phyloP scores from a whole-genome alignment of 53 echinoderm and acorn worm genomes.

The Holothuria leucospilota region DNA sequence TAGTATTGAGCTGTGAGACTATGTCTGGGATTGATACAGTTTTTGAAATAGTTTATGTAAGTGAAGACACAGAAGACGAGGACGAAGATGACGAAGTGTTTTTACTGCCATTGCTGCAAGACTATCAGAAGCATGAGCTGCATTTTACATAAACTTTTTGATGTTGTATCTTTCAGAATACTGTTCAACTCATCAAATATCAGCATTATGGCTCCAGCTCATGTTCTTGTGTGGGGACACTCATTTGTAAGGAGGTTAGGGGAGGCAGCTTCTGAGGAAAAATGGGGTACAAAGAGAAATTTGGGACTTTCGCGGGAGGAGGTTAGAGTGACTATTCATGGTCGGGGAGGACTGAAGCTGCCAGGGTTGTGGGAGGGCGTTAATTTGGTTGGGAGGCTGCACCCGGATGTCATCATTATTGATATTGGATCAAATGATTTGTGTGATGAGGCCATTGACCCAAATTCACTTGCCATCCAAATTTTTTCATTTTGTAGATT shows the following conservation, averaged over 20 bases:
- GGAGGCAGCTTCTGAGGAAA: slow-evolving; percentile 27
- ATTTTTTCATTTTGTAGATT: slow-evolving; percentile 8
- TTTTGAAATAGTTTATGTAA: slow-evolving; percentile 18
- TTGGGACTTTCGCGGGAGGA: neutral
- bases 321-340: neutral
- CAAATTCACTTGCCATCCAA: neutral
- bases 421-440: slow-evolving; percentile 14
- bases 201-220: neutral
- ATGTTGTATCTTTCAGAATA: neutral
- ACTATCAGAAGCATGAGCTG: slow-evolving; percentile 15
- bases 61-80: slow-evolving; percentile 12
- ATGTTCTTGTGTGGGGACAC: slow-evolving; percentile 7
- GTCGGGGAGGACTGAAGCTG: slow-evolving; percentile 21
- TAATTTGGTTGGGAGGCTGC: slow-evolving; percentile 6
- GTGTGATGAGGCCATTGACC: slow-evolving; percentile 13
- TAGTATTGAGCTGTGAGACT: neutral
- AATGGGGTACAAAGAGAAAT: neutral
- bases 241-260: slow-evolving; percentile 28
- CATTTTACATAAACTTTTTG: neutral
- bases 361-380: neutral
- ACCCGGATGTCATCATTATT: slow-evolving; percentile 24
- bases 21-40: neutral
- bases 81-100: slow-evolving; percentile 28
- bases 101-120: neutral
- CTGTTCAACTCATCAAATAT: neutral